Base-by-base conservation (phyloP, 2,797 vertebrate genomes). In the Poliocrania exsul region DNA sequence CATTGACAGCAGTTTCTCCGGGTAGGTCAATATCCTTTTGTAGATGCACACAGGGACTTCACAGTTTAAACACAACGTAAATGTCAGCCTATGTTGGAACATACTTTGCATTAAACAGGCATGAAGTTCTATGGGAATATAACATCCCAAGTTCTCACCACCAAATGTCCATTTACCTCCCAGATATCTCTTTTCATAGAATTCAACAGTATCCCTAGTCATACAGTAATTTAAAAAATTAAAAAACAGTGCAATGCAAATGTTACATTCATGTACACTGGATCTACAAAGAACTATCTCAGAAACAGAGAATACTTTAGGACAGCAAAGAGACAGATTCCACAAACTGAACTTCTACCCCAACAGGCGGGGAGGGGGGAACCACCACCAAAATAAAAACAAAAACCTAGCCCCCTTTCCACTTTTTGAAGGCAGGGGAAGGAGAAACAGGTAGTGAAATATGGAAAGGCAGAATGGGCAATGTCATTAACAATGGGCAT, bases 231-330 rank as follows among this genome's bases (percentile, higher is more conserved):
- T 85, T 71, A 29, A 67, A 61, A 61, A 78, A 44, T 29, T 11
- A 84, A 54, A n/a, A 74, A 78, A 84, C 26, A 50, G 40, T 64
- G 47, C 16, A 92, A 58, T 4, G 6, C 16, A 78, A 61, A 51
- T 0, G 0, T 9, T 21, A 53, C 3, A 6, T 4, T 19, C 13
- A 56, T 11, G 9, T 1, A 1, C 24, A 49, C 2, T 1, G 1
- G 24, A 5, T 53, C 42, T 44, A 33, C 35, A 44, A 46, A 79
- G 38, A 64, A 12, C 44, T 15, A 38, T 4, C 10, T 11, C 23
- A 57, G 6, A 60, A 66, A 70, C 0, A 38, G 26, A 33, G 18
- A 65, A 42, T 33, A 20, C 14, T 82, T 75, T 38, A 80, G 28
- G n/a, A 47, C 38, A 65, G 26, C 8, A 11, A 67, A 88, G 28